These are phyloP conservation scores for Sycophila texana DNA, from an alignment of 2,888 invertebrate genomes.

Conservation along the genomic window DNA sequence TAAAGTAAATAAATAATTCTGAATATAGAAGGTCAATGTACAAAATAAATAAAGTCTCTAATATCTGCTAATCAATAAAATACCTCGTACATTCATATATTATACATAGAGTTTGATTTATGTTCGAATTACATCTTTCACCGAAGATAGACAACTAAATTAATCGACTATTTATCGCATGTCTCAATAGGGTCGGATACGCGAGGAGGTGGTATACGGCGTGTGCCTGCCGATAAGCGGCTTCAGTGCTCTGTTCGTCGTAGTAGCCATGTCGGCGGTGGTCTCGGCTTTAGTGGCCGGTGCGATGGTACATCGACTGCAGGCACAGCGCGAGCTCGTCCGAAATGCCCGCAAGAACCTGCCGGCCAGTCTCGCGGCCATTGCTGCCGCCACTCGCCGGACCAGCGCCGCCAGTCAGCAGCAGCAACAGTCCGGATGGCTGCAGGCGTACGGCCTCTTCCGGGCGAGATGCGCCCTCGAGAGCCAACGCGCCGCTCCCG, in stretches of 20 bases:
- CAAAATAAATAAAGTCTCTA: no score
- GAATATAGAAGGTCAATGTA: no score
- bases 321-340: conserved; percentile 84
- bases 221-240: conserved; percentile 93
- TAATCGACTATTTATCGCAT: background rate
- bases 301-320: conserved; percentile 86
- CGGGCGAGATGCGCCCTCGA: conserved; percentile 57
- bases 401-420: conserved; percentile 62
- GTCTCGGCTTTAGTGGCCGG: conserved; percentile 92
- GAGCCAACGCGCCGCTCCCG: background rate
- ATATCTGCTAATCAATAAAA: no score
- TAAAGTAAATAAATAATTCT: no score
- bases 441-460: conserved; percentile 68
- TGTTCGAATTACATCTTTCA: background rate
- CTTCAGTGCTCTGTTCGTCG: conserved; percentile 91
- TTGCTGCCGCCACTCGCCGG: conserved; percentile 12
- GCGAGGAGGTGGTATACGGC: conserved; percentile 93
- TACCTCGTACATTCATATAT: no score
- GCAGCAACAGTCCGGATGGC: conserved; percentile 65
- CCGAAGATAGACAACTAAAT: background rate
- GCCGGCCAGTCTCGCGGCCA: conserved; percentile 26
- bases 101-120: no score
- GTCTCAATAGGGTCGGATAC: conserved; percentile 82
- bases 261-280: conserved; percentile 91
- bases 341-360: conserved; percentile 71